Evolutionary conservation across 2,888 invertebrate genomes (phyloP).

Genomic region (Chrysina gloriosa): DNA sequence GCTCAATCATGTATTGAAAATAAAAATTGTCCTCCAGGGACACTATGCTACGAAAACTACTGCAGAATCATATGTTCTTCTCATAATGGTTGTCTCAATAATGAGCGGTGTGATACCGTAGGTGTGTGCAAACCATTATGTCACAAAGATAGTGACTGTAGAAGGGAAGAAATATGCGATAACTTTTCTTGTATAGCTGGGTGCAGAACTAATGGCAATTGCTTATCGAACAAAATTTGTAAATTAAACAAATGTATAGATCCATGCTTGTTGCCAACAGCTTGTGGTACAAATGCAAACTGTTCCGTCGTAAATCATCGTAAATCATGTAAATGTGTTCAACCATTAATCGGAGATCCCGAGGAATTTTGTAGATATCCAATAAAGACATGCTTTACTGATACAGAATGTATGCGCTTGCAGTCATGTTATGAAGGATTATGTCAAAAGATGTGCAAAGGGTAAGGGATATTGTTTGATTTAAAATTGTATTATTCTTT

Average conservation of each 20-base stretch:
- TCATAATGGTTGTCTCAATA: conserved; percentile 81
- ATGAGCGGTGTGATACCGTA: conserved; percentile 78
- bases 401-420: conserved; percentile 76
- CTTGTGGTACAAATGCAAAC: conserved; percentile 86
- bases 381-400: conserved; percentile 72
- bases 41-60: conserved; percentile 78
- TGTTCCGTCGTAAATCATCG: conserved; percentile 78
- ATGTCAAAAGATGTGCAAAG: conserved; percentile 83
- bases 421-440: conserved; percentile 82
- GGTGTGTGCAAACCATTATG: conserved; percentile 89
- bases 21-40: conserved; percentile 78
- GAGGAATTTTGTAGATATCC: conserved; percentile 78
- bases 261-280: conserved; percentile 80
- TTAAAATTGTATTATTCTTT: background rate
- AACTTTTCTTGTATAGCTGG: conserved; percentile 83
- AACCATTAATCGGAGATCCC: conserved; percentile 80
- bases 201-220: conserved; percentile 84
- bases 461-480: conserved; percentile 64
- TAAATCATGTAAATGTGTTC: conserved; percentile 80
- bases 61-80: conserved; percentile 85
- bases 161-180: conserved; percentile 88
- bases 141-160: conserved; percentile 86
- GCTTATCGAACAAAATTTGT: conserved; percentile 79
- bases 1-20: conserved; percentile 80
- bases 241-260: conserved; percentile 82